phyloP scores from a whole-genome alignment of 2,113 vertebrate species.

The Pedionomus torquatus region DNA sequence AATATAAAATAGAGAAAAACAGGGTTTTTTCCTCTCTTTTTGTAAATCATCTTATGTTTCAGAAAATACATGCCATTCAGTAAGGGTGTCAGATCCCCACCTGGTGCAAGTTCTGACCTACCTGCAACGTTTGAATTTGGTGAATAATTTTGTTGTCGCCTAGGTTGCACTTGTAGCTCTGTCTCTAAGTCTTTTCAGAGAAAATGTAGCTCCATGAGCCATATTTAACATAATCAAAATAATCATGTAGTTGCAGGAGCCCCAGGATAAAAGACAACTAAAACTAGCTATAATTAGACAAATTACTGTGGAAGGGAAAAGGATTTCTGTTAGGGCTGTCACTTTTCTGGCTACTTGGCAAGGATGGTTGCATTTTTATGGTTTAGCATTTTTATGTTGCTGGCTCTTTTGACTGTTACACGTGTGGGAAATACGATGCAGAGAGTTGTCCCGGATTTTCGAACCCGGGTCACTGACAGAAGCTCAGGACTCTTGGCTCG shows the following conservation, averaged over 20 bases:
- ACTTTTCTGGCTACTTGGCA: neutral
- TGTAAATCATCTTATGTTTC: neutral
- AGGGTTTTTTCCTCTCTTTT: neutral
- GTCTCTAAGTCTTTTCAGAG: neutral
- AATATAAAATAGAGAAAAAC: neutral
- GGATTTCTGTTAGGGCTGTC: neutral
- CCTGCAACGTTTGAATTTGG: neutral
- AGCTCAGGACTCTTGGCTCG: neutral
- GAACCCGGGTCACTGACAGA: neutral
- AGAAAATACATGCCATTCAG: neutral
- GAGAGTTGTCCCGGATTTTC: neutral
- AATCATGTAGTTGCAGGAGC: neutral
- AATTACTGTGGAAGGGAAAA: neutral
- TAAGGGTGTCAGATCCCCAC: neutral
- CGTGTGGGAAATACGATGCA: neutral
- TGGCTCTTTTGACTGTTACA: neutral
- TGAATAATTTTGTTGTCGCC: neutral
- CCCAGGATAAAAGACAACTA: neutral
- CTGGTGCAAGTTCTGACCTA: neutral
- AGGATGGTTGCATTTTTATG: neutral
- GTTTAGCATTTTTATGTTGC: neutral
- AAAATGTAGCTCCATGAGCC: neutral
- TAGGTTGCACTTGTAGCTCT: neutral
- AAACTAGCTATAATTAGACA: neutral
- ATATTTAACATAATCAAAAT: neutral